Evolutionary conservation across 2,113 vertebrate genomes (phyloP).

Genomic region (Archocentrus centrarchus): DNA sequence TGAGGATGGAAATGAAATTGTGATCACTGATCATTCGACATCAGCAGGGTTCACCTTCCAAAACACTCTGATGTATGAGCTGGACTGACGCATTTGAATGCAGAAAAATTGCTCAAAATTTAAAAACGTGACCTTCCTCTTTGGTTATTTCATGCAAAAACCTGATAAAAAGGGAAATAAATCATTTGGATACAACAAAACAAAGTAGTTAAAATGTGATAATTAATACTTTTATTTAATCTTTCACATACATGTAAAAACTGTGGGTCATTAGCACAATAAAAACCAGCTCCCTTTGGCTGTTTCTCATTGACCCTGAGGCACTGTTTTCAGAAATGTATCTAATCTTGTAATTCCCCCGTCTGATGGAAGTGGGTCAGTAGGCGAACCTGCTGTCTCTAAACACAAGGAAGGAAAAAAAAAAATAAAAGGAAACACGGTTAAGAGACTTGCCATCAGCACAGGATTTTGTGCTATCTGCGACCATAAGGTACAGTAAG

Average conservation of each 20-base stretch:
- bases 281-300: constrained; percentile 34
- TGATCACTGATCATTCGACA: constrained; percentile 83
- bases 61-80: constrained; percentile 86
- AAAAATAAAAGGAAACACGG: not conserved
- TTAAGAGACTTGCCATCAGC: not conserved
- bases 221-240: constrained; percentile 53
- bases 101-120: accelerated
- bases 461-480: not conserved
- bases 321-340: constrained; percentile 35
- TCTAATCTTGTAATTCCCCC: constrained; percentile 27
- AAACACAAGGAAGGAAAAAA: not conserved
- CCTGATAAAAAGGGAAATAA: not conserved
- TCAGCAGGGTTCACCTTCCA: constrained; percentile 84
- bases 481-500: constrained; percentile 2
- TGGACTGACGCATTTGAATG: constrained; percentile 82
- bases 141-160: not conserved
- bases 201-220: constrained; percentile 22
- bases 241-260: constrained; percentile 40
- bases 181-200: not conserved
- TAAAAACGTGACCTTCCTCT: not conserved
- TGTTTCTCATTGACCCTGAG: constrained; percentile 25
- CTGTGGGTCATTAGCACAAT: constrained; percentile 24
- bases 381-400: constrained; percentile 4
- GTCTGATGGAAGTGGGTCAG: constrained; percentile 18
- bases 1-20: constrained; percentile 77